Percentiles rank a stretch among this genome's conserved stretches.
phyloP scores from a whole-genome alignment of 2,888 invertebrate species.

The Tyria jacobaeae region DNA sequence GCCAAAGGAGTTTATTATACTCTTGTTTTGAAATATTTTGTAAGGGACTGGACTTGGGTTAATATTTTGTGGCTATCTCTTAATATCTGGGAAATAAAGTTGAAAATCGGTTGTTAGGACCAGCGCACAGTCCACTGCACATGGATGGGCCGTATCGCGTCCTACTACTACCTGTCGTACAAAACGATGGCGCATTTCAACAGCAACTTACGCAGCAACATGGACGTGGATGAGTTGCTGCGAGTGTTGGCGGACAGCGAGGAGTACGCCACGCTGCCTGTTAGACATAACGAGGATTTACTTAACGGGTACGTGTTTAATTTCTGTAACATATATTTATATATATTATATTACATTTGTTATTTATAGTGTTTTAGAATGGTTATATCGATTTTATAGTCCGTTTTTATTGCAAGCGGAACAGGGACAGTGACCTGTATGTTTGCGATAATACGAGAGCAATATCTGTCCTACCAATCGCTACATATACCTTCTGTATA shows the following conservation, averaged over 20 bases:
- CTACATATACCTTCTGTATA: no score
- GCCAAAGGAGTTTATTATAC: no score
- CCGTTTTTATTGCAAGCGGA: no score
- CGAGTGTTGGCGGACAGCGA: slow-evolving; percentile 93
- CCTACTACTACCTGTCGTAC: slow-evolving; percentile 98
- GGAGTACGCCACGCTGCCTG: slow-evolving; percentile 97
- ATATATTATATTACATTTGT: no score
- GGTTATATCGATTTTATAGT: no score
- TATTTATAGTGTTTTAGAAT: no score
- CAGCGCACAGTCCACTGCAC: slow-evolving; percentile 87
- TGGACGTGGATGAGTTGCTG: slow-evolving; percentile 91
- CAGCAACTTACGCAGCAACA: slow-evolving; percentile 88
- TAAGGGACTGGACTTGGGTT: no score
- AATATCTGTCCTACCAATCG: no score
- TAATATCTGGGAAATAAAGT: neutral
- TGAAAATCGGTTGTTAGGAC: slow-evolving; percentile 78
- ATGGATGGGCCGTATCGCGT: slow-evolving; percentile 96
- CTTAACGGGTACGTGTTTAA: slow-evolving; percentile 91
- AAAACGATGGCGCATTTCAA: slow-evolving; percentile 95
- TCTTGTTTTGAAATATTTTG: no score
- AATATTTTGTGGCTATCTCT: neutral
- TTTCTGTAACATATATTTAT: no score
- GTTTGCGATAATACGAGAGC: no score
- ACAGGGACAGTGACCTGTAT: no score
- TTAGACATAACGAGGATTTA: slow-evolving; percentile 98